A percentile compares a stretch with the other conserved stretches of the same genome.
Conservation (phyloP, 2,797 vertebrate species). For the Perodicticus potto region DNA sequence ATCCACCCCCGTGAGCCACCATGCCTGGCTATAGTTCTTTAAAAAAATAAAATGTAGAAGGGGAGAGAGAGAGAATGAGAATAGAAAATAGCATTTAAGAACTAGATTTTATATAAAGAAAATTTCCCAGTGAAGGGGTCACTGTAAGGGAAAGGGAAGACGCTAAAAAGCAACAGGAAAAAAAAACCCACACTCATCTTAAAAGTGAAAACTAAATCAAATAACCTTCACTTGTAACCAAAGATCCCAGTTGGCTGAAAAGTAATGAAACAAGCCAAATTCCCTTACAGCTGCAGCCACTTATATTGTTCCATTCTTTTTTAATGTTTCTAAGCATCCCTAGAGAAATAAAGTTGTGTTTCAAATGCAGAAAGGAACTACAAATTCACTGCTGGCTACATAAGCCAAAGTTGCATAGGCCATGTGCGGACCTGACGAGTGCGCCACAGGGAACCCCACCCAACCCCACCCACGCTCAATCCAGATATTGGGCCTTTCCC, state of each 20-base stretch:
- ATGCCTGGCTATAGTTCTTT: too few relatives aligned
- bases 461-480: too few relatives aligned
- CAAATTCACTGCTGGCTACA: neutral
- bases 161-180: neutral
- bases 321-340: constrained; percentile 64
- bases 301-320: constrained; percentile 42
- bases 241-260: constrained; percentile 73
- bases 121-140: constrained; percentile 13
- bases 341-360: constrained; percentile 68
- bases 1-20: too few relatives aligned
- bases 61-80: neutral
- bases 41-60: neutral
- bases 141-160: constrained; percentile 44
- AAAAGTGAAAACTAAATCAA: constrained; percentile 76
- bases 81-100: neutral
- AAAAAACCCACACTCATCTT: constrained; percentile 36
- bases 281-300: constrained; percentile 50
- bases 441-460: neutral
- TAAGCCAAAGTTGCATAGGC: neutral
- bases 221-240: constrained; percentile 76
- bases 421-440: neutral
- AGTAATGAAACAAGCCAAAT: constrained; percentile 67
- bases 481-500: neutral
- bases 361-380: neutral
- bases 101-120: constrained; percentile 19